A percentile compares a stretch with the other conserved stretches of the same genome.
Conservation (phyloP, 2,888 invertebrate species). For the Melinopterus prodromus region DNA sequence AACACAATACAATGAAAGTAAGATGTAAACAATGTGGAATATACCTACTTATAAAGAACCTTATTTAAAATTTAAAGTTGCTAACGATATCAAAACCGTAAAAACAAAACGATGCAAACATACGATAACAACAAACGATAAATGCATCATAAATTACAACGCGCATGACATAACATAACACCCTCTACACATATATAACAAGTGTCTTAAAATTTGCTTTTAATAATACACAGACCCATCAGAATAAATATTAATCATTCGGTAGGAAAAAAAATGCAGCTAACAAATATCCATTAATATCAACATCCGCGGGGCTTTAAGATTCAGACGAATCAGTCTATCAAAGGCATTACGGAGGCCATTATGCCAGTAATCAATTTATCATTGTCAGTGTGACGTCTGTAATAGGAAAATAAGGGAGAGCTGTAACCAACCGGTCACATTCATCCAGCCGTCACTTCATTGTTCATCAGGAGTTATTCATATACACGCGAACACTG, state of each 20-base stretch:
- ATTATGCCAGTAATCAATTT: constrained; percentile 13
- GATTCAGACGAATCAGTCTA: constrained; percentile 24
- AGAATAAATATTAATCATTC: constrained; percentile 17
- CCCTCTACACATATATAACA: too few species aligned
- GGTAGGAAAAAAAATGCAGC: constrained; percentile 7
- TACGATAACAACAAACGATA: too few species aligned
- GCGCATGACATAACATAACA: too few species aligned
- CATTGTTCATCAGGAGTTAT: not conserved
- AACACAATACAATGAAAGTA: too few species aligned
- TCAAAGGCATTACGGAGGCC: constrained; percentile 22
- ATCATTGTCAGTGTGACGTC: constrained; percentile 15
- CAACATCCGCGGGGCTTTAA: constrained; percentile 25
- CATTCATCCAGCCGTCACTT: not conserved
- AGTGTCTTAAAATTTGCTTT: constrained; percentile 16
- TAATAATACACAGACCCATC: not conserved
- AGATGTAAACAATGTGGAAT: too few species aligned
- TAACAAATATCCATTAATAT: constrained; percentile 19
- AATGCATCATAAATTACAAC: too few species aligned
- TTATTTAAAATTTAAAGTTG: too few species aligned
- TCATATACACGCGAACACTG: too few species aligned
- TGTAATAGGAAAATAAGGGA: constrained; percentile 24
- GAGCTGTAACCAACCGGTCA: not conserved
- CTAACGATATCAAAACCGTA: too few species aligned
- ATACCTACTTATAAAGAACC: too few species aligned
- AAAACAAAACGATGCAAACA: too few species aligned